phyloP scores from a whole-genome alignment of 2,797 vertebrate genomes.

The Acanthurus lineatus region DNA sequence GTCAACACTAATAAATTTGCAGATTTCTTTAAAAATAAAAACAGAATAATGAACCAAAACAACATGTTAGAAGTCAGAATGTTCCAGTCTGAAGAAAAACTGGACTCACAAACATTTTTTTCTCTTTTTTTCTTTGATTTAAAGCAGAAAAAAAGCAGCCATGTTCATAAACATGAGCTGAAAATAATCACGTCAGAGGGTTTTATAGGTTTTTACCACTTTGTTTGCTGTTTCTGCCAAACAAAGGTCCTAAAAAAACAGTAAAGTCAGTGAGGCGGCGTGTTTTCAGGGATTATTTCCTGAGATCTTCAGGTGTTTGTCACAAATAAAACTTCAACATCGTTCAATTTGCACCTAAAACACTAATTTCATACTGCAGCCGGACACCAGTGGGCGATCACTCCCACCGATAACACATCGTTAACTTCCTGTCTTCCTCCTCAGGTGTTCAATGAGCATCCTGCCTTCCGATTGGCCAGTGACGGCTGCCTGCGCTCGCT shows the following conservation, averaged over 20 bases:
- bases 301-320: neutral
- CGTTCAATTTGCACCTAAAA: neutral
- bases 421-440: fast-evolving
- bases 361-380: neutral
- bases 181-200: neutral
- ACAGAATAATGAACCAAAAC: neutral
- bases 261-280: neutral
- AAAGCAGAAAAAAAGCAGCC: neutral
- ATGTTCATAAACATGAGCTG: neutral
- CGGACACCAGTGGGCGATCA: no score
- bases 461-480: slow-evolving; percentile 95
- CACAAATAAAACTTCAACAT: neutral
- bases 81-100: neutral
- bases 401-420: no score
- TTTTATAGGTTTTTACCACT: neutral
- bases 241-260: neutral
- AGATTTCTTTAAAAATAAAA: neutral
- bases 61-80: neutral
- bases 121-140: neutral
- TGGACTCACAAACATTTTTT: neutral
- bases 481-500: slow-evolving; percentile 95
- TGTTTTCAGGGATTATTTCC: slow-evolving; percentile 5
- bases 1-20: neutral
- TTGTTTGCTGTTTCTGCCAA: neutral
- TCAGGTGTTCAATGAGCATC: slow-evolving; percentile 95